Percentiles rank a stretch among this genome's conserved stretches.
Evolutionary conservation across 2,888 invertebrate genomes (phyloP).

Genomic region (Carpatolechia fugitivella): DNA sequence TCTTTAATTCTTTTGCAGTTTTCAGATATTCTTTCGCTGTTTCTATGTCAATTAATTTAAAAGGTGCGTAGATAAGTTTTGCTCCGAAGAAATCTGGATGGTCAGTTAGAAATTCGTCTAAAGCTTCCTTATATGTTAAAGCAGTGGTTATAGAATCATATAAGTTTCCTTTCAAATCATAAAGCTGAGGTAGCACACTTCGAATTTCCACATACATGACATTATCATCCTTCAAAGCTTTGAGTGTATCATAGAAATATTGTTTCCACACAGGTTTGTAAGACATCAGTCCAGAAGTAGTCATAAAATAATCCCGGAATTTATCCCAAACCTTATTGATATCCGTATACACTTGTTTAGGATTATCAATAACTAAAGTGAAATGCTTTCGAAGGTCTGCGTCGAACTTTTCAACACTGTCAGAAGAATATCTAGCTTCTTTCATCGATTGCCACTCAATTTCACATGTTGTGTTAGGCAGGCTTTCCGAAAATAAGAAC

Average conservation of each 20-base stretch:
- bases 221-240: slow-evolving; percentile 83
- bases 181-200: slow-evolving; percentile 80
- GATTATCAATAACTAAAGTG: slow-evolving; percentile 75
- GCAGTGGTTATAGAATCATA: slow-evolving; percentile 77
- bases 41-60: slow-evolving; percentile 60
- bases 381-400: slow-evolving; percentile 70
- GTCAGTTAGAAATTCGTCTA: slow-evolving; percentile 76
- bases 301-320: slow-evolving; percentile 78
- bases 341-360: slow-evolving; percentile 64
- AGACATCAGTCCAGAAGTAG: slow-evolving; percentile 71
- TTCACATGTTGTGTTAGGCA: slow-evolving; percentile 39
- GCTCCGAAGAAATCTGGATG: slow-evolving; percentile 84
- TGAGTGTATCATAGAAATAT: slow-evolving; percentile 82
- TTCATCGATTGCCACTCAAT: slow-evolving; percentile 71
- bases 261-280: slow-evolving; percentile 83
- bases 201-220: slow-evolving; percentile 85
- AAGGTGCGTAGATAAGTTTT: slow-evolving; percentile 84
- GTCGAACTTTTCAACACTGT: slow-evolving; percentile 75
- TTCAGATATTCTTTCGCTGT: slow-evolving; percentile 69
- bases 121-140: slow-evolving; percentile 73
- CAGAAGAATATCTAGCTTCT: slow-evolving; percentile 66
- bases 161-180: slow-evolving; percentile 81
- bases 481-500: slow-evolving; percentile 49
- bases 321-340: slow-evolving; percentile 80
- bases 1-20: slow-evolving; percentile 62